Evolutionary conservation across 2,113 vertebrate genomes (phyloP).

Genomic region (Ellobius talpinus): DNA sequence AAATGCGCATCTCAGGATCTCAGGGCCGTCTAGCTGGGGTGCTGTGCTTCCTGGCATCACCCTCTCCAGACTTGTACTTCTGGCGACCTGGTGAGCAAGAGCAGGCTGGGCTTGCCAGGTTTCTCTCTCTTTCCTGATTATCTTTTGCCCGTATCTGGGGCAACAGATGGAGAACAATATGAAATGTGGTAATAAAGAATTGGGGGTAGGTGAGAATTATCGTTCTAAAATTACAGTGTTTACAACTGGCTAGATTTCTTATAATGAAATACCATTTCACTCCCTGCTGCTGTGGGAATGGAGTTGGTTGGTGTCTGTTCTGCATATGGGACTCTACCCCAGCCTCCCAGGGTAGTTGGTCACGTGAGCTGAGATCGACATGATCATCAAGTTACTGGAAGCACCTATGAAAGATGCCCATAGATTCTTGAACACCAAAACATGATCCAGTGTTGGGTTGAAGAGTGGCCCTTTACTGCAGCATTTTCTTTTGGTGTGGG

Average conservation of each 20-base stretch:
- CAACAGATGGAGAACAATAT: not conserved
- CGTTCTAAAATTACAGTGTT: constrained; percentile 32
- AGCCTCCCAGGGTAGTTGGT: not conserved
- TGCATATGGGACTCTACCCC: not conserved
- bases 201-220: not conserved
- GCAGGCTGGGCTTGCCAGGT: not conserved
- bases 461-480: not conserved
- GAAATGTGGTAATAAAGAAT: constrained; percentile 30
- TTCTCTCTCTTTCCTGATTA: not conserved
- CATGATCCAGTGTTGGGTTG: not conserved
- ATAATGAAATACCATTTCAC: not conserved
- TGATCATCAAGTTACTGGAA: constrained; percentile 12
- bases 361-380: not conserved
- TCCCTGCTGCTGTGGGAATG: not conserved
- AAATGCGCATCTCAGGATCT: not conserved
- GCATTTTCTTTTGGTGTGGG: not conserved
- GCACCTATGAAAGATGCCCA: not conserved
- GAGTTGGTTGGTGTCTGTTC: not conserved
- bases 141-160: not conserved
- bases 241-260: not conserved
- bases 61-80: not conserved
- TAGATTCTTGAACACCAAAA: not conserved
- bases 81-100: not conserved
- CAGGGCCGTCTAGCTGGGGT: no score
- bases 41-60: not conserved